Base-by-base conservation (phyloP, 2,797 vertebrate species). In the Bucorvus abyssinicus region DNA sequence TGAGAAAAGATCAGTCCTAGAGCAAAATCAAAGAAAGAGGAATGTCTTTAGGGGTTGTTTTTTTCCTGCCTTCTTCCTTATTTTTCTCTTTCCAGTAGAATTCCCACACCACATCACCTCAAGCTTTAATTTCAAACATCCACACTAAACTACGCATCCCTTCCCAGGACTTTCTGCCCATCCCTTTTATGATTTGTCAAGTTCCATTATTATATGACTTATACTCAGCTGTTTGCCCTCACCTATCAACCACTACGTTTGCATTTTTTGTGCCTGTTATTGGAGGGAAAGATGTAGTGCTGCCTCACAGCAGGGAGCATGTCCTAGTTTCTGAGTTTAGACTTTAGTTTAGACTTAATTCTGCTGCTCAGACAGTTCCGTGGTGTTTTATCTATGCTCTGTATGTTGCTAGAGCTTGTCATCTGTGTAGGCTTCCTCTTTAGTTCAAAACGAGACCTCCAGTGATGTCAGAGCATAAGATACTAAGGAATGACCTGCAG, bases 1-100 rank as follows among this genome's bases (percentile, higher is more conserved):
- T 93, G 91, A 87, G 75, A 90, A 90, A 94, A 94, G 87, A 97
- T 93, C 93, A 95, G 49, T 92, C 74, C 29, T 79, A 70, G 8
- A 89, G 67, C 12, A 84, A 94, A 94, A 86, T 88, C 87, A 91
- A 90, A 96, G 90, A 79, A 91, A 79, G 3, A 84, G 29, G 18
- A 36, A 81, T 63, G 16, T 70, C 36, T 86, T 45, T 70, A 87
- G 59, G 55, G 55, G 19, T 11, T 55, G 23, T 4, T 45, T 47
- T 91, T 67, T 85, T 64, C 60, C 38, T 89, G 32, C n/a, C 14
- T 60, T 45, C 38, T 74, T 85, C 19, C 14, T 83, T 85, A 42
- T 57, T 77, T 91, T 78, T 81, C 7, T 84, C 22, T 73, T 89
- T 79, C 14, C 29, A 22, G 26, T 45, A 60, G 36, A 85, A 85